These are phyloP conservation scores for Leptogaster cylindrica DNA, from an alignment of 2,888 invertebrate species.

Conservation along the genomic window DNA sequence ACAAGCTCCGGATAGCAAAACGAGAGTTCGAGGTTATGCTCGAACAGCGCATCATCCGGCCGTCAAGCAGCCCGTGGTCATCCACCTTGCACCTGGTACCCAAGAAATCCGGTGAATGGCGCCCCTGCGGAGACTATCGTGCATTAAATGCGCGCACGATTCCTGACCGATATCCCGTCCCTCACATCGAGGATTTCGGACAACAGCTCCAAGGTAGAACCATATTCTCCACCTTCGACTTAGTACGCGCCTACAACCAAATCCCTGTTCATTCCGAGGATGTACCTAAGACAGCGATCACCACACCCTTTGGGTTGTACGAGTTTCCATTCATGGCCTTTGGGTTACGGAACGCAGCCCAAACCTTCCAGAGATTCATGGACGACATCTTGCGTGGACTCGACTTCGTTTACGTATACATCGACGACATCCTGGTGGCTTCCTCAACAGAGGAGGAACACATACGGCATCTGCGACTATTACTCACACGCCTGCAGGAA, in stretches of 20 bases:
- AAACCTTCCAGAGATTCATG: constrained; percentile 55
- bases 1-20: constrained; percentile 44
- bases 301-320: constrained; percentile 56
- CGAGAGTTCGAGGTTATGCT: constrained; percentile 45
- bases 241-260: constrained; percentile 46
- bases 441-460: constrained; percentile 43
- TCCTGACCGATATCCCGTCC: constrained; percentile 46
- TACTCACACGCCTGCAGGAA: not conserved
- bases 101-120: constrained; percentile 45
- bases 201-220: constrained; percentile 32
- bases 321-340: constrained; percentile 55
- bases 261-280: constrained; percentile 43
- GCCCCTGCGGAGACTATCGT: constrained; percentile 40
- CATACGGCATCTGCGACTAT: constrained; percentile 34
- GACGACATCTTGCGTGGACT: constrained; percentile 51
- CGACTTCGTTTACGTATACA: constrained; percentile 50
- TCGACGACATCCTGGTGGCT: constrained; percentile 48
- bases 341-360: constrained; percentile 54
- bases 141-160: constrained; percentile 44
- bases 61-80: constrained; percentile 46
- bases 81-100: constrained; percentile 45
- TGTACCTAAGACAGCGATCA: constrained; percentile 50
- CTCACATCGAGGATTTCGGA: constrained; percentile 43
- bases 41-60: constrained; percentile 42
- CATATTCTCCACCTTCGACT: constrained; percentile 46